phyloP scores from a whole-genome alignment of 2,113 vertebrate genomes.

The Rhinolophus sinicus region DNA sequence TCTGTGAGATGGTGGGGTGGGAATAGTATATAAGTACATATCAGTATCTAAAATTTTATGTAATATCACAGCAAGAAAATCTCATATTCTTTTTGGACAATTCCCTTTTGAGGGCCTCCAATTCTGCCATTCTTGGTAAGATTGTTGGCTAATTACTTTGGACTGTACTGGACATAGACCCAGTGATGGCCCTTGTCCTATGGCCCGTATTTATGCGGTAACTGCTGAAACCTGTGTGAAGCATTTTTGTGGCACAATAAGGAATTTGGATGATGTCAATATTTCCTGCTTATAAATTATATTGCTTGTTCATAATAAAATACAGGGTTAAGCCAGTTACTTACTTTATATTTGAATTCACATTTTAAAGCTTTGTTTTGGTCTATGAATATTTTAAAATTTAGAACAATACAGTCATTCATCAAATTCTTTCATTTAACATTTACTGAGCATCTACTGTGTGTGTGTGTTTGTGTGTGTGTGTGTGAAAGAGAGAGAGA shows the following conservation, averaged over 20 bases:
- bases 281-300: conserved; percentile 5
- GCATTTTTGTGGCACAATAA: conserved; percentile 25
- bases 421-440: background rate
- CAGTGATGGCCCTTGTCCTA: background rate
- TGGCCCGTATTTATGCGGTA: background rate
- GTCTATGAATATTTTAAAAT: conserved; percentile 18
- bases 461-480: background rate
- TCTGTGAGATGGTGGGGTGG: background rate
- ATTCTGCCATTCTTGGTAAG: background rate
- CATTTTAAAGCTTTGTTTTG: conserved; percentile 26
- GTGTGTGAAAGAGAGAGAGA: too few species aligned
- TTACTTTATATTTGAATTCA: conserved; percentile 40
- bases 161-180: background rate
- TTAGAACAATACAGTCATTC: background rate
- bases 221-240: background rate
- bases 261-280: background rate
- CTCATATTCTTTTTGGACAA: background rate
- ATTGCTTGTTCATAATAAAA: background rate
- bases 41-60: background rate
- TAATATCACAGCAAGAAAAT: conserved; percentile 7
- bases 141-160: conserved; percentile 11
- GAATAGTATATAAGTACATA: background rate
- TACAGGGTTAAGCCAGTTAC: background rate
- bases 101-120: background rate
- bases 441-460: background rate